These are phyloP conservation scores for Pongo pygmaeus DNA, from an alignment of 2,113 vertebrate genomes.

Conservation along the genomic window DNA sequence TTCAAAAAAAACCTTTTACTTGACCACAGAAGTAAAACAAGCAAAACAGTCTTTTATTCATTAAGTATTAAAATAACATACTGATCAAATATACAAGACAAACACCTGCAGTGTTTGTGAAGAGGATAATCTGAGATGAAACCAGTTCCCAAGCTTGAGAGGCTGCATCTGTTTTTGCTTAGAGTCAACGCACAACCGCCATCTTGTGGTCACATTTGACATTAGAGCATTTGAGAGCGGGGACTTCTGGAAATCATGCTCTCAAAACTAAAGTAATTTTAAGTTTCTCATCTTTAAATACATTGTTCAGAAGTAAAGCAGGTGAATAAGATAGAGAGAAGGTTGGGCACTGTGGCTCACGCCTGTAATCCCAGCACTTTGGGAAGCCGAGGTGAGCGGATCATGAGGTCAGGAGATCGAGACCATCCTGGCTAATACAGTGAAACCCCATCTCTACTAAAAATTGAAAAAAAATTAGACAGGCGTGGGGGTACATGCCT, in stretches of 20 bases:
- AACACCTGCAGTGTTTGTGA: background rate
- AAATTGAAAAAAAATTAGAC: too few relatives aligned
- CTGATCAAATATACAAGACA: background rate
- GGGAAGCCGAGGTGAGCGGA: too few relatives aligned
- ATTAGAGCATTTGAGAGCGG: background rate
- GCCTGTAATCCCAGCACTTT: too few relatives aligned
- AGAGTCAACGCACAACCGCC: slow-evolving; percentile 13
- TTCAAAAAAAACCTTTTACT: background rate
- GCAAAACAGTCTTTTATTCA: background rate
- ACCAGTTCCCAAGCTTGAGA: background rate
- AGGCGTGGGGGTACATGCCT: too few relatives aligned
- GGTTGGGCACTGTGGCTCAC: too few relatives aligned
- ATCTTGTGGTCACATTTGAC: slow-evolving; percentile 65
- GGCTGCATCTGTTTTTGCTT: background rate
- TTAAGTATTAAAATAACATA: background rate
- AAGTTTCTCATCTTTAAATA: background rate
- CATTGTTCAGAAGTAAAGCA: background rate
- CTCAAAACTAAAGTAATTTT: background rate
- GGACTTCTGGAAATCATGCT: background rate
- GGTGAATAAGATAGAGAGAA: background rate
- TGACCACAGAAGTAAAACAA: background rate
- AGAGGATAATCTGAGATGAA: background rate
- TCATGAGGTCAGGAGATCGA: too few relatives aligned
- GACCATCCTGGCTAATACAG: too few relatives aligned
- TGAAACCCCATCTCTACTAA: too few relatives aligned